These are phyloP conservation scores for Orthosia incerta DNA, from an alignment of 2,888 invertebrate genomes.

Conservation along the genomic window DNA sequence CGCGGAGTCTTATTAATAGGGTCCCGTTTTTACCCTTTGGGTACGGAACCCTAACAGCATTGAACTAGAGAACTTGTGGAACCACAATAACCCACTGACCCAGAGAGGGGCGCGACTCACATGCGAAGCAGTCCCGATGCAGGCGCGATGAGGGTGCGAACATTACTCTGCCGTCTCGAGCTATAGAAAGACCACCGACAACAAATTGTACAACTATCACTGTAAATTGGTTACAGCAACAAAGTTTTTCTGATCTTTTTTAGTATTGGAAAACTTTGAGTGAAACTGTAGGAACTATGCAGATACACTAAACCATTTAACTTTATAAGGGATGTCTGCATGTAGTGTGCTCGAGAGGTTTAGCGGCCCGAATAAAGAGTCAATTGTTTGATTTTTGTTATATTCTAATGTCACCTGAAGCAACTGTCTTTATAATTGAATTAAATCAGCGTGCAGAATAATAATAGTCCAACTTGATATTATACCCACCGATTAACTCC, in stretches of 20 bases:
- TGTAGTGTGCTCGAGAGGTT: neutral
- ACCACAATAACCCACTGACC: conserved; percentile 40
- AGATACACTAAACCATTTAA: neutral
- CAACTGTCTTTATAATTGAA: neutral
- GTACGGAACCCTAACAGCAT: too few relatives aligned
- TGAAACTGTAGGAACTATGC: neutral
- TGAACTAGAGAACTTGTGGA: neutral
- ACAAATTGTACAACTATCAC: neutral
- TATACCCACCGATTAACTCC: neutral
- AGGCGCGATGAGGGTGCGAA: conserved; percentile 9
- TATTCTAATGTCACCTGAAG: neutral
- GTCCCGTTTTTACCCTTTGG: too few relatives aligned
- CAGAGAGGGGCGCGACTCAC: conserved; percentile 5
- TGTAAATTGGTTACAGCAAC: neutral
- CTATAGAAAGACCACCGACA: neutral
- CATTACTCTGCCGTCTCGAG: neutral
- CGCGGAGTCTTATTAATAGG: too few relatives aligned
- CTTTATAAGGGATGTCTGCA: neutral
- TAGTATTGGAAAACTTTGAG: neutral
- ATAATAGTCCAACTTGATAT: too few relatives aligned
- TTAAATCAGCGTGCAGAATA: neutral
- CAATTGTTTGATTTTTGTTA: neutral
- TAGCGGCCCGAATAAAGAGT: neutral
- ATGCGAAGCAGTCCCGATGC: neutral
- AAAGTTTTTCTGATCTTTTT: neutral